These are phyloP conservation scores for Aphaenogaster ashmeadi DNA, from an alignment of 1,140 invertebrate species.

Conservation along the genomic window DNA sequence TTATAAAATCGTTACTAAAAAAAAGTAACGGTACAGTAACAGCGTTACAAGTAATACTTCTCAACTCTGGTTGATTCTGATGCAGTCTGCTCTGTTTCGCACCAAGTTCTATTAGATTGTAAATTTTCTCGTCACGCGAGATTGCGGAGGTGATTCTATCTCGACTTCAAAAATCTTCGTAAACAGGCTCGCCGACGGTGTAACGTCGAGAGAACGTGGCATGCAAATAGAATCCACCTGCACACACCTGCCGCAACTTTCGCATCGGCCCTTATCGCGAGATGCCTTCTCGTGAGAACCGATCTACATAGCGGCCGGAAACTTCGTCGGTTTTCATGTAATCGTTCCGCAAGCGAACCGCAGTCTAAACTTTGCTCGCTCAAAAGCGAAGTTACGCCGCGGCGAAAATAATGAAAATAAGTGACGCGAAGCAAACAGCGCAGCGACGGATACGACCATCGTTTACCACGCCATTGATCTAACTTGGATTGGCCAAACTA, in stretches of 20 bases:
- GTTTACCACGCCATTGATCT: not conserved
- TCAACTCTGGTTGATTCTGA: not conserved
- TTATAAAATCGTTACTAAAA: too few relatives aligned
- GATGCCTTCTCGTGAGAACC: conserved; percentile 28
- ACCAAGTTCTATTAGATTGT: conserved; percentile 23
- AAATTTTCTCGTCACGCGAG: conserved; percentile 31
- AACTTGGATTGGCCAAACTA: not conserved
- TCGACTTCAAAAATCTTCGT: conserved; percentile 42
- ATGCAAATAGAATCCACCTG: conserved; percentile 42
- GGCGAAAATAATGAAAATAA: conserved; percentile 5
- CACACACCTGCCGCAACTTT: conserved; percentile 22
- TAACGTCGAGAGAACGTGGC: conserved; percentile 24
- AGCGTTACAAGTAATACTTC: too few relatives aligned
- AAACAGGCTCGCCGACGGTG: conserved; percentile 25
- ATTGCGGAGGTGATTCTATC: conserved; percentile 34
- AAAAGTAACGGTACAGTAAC: too few relatives aligned
- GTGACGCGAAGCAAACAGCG: not conserved
- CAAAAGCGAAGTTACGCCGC: not conserved
- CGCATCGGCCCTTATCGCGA: not conserved
- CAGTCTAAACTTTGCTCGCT: conserved; percentile 21
- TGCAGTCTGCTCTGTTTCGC: conserved; percentile 10
- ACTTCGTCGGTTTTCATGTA: conserved; percentile 38
- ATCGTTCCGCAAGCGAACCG: conserved; percentile 25
- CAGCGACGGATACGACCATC: not conserved
- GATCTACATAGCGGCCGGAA: conserved; percentile 9